Evolutionary conservation across 1,140 invertebrate species (phyloP).

Genomic region (Cydia amplana): DNA sequence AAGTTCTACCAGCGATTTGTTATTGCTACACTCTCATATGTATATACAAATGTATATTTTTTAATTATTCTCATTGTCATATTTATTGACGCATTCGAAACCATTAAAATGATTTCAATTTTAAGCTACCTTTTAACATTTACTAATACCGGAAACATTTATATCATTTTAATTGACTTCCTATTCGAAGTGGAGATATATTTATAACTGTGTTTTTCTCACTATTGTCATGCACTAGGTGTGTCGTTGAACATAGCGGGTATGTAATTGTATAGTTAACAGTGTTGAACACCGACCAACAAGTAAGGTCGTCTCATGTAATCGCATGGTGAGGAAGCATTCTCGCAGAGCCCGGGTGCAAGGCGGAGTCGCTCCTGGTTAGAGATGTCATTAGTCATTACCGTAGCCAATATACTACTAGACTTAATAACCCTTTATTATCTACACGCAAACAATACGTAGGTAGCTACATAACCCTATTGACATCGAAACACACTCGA

Average conservation of each 20-base stretch:
- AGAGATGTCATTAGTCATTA: slow-evolving; percentile 27
- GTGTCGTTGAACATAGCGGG: neutral
- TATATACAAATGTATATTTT: too few species aligned
- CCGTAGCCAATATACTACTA: slow-evolving; percentile 40
- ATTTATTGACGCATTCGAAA: neutral
- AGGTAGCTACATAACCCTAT: slow-evolving; percentile 28
- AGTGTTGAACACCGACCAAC: neutral
- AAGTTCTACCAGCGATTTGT: too few species aligned
- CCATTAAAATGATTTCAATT: neutral
- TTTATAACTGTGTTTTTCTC: slow-evolving; percentile 27
- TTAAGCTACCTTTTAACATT: neutral
- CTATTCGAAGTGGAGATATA: slow-evolving; percentile 14
- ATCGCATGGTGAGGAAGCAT: slow-evolving; percentile 14
- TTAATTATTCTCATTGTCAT: neutral
- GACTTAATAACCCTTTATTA: slow-evolving; percentile 45
- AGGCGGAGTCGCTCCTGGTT: slow-evolving; percentile 14
- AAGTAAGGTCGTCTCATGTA: slow-evolving; percentile 25
- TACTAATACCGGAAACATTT: slow-evolving; percentile 23
- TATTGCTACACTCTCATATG: neutral
- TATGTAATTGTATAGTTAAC: slow-evolving; percentile 8
- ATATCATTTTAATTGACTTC: slow-evolving; percentile 24
- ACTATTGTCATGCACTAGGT: slow-evolving; percentile 18
- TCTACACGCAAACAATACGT: slow-evolving; percentile 41
- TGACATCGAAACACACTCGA: slow-evolving; percentile 11
- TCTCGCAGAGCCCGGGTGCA: neutral